These are phyloP conservation scores for Falco cherrug DNA, from an alignment of 2,797 vertebrate species.

Conservation along the genomic window DNA sequence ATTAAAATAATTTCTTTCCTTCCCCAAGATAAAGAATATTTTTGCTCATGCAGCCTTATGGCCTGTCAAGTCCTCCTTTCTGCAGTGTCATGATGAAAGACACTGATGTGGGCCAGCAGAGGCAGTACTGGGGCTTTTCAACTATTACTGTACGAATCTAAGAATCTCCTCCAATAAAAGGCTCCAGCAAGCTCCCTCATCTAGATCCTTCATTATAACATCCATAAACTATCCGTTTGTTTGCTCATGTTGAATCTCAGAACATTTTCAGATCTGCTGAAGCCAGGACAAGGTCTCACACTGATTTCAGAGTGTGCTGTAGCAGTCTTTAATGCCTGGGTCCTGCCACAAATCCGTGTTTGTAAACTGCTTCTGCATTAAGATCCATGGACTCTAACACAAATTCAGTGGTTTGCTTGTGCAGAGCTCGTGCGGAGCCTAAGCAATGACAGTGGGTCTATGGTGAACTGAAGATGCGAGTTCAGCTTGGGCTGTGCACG, in stretches of 20 bases:
- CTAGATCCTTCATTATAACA: background rate
- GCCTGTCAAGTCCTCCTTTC: constrained; percentile 28
- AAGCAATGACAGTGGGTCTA: background rate
- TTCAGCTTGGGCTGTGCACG: background rate
- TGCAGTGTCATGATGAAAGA: constrained; percentile 10
- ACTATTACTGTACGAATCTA: background rate
- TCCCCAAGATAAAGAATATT: constrained; percentile 27
- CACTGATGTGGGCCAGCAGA: background rate
- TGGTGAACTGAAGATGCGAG: background rate
- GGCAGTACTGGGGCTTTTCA: background rate
- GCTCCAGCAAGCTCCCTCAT: background rate
- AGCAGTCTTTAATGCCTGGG: background rate
- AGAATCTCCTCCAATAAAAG: background rate
- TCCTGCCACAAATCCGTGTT: rapidly evolving
- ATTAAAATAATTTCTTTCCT: constrained; percentile 63
- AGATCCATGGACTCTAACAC: rapidly evolving
- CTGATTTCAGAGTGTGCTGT: background rate
- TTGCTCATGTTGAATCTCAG: background rate
- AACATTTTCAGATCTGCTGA: background rate
- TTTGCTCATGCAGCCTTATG: background rate
- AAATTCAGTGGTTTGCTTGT: background rate
- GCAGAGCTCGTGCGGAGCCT: background rate
- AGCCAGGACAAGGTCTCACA: background rate
- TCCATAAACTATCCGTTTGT: background rate
- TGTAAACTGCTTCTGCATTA: background rate